phyloP scores from a whole-genome alignment of 2,113 vertebrate species.

The Chloropsis cyanopogon region DNA sequence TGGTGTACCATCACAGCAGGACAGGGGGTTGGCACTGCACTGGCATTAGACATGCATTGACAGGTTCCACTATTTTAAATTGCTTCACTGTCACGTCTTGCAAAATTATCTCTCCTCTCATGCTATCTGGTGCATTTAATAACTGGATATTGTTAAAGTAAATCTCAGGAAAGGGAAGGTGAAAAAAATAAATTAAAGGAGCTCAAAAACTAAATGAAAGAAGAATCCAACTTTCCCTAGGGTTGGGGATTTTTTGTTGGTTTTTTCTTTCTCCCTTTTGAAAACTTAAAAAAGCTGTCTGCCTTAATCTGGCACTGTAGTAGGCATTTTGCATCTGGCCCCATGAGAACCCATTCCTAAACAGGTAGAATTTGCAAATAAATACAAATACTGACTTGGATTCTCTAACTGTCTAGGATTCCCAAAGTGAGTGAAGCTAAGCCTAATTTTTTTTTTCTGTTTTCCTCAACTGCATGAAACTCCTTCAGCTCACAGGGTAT shows the following conservation, averaged over 20 bases:
- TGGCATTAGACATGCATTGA: background rate
- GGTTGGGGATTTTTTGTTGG: fast-evolving
- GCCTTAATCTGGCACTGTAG: background rate
- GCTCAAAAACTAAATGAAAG: background rate
- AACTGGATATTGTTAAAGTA: conserved; percentile 44
- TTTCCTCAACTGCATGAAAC: background rate
- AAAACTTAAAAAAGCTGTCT: background rate
- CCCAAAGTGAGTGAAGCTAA: background rate
- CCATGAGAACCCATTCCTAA: background rate
- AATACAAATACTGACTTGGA: background rate
- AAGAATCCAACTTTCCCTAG: background rate
- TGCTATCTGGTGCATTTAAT: conserved; percentile 35
- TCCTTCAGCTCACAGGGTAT: background rate
- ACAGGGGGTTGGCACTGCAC: background rate
- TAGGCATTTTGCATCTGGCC: background rate
- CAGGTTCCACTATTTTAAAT: conserved; percentile 33
- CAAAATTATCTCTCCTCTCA: conserved; percentile 13
- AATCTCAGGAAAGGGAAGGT: background rate
- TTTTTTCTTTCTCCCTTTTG: background rate
- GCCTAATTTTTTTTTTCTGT: background rate
- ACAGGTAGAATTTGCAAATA: background rate
- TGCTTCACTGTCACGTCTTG: conserved; percentile 35
- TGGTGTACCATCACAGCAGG: background rate
- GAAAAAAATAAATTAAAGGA: background rate
- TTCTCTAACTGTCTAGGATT: background rate